Evolutionary conservation across 2,888 invertebrate genomes (phyloP), one percentile per base, ranked within the genome.

Genomic region (Rhamphomyia laevipes): DNA sequence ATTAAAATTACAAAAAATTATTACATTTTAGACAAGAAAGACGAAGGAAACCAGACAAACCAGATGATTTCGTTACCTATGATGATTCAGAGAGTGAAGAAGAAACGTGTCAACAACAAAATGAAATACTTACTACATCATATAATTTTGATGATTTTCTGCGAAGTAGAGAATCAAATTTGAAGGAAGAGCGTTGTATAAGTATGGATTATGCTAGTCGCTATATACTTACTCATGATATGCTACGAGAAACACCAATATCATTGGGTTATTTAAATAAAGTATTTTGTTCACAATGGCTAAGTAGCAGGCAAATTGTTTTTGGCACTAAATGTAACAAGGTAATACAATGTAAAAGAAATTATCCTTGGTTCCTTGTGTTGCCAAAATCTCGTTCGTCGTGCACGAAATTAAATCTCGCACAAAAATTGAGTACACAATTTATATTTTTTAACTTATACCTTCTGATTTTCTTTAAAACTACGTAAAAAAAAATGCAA

Each of bases 241-340:
- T 91, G 80, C 82, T 89, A 62, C 82, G 84, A 59, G 91, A 91
- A 71, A 84, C 86, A 18, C 81, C 88, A 11, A 81, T 91, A 62
- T 81, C 78, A 64, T 75, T 91, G 54, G 86, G 85, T 57, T 87
- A 84, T 68, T 85, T 90, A 77, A 91, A 91, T 71, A 91, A 91
- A 72, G 89, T 90, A 51, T 96, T 95, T 74, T 92, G 94, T 67
- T 92, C 94, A 0, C 86, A 93, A 67, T 96, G 96, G 95, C 76
- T 96, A 37, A 91, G 90, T 58, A 90, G 92, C 71, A 78, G 91
- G 61, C 93, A 94, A 74, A 87, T 96, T 50, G 91, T 94, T 18
- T 92, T 94, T 68, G 96, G 95, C 48, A 95, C 95, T 46, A 96
- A 96, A 71, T 95, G 96, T 72, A 95, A 95, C 73, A 93, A 92